phyloP scores from a whole-genome alignment of 1,140 invertebrate species.

The Drosophila rhopaloa region DNA sequence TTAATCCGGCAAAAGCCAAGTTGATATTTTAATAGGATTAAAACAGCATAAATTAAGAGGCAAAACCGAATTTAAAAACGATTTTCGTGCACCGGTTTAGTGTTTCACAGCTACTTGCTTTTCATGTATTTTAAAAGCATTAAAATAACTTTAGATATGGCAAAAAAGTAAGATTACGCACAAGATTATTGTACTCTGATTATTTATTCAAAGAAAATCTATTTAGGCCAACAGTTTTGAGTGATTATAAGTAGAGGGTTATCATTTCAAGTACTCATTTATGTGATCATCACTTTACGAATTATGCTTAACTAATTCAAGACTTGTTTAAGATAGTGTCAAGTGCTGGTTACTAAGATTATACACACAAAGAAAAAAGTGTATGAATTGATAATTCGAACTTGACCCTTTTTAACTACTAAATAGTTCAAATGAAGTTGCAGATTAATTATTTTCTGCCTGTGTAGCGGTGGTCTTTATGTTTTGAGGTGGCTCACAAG shows the following conservation, averaged over 20 bases:
- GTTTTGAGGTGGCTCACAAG: background rate
- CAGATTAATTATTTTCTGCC: background rate
- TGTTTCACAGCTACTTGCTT: background rate
- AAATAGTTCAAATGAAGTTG: too few relatives aligned
- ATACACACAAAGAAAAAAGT: too few relatives aligned
- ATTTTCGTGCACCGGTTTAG: conserved; percentile 9
- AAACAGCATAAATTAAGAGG: conserved; percentile 16
- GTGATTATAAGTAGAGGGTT: background rate
- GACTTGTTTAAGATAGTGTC: background rate
- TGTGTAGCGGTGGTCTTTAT: conserved; percentile 15
- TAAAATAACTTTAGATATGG: background rate
- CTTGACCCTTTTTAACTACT: too few relatives aligned
- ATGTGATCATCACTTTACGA: background rate
- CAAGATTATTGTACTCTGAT: too few relatives aligned
- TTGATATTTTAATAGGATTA: conserved; percentile 26
- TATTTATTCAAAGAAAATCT: too few relatives aligned
- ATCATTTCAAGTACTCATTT: background rate
- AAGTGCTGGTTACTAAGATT: conserved; percentile 13
- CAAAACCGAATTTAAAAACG: conserved; percentile 8
- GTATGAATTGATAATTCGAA: too few relatives aligned
- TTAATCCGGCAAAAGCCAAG: conserved; percentile 27
- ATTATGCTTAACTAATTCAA: background rate
- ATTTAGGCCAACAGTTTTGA: background rate
- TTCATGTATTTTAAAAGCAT: background rate
- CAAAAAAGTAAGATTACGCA: background rate